phyloP scores from a whole-genome alignment of 2,888 invertebrate species.

The Acrobasis consociella region DNA sequence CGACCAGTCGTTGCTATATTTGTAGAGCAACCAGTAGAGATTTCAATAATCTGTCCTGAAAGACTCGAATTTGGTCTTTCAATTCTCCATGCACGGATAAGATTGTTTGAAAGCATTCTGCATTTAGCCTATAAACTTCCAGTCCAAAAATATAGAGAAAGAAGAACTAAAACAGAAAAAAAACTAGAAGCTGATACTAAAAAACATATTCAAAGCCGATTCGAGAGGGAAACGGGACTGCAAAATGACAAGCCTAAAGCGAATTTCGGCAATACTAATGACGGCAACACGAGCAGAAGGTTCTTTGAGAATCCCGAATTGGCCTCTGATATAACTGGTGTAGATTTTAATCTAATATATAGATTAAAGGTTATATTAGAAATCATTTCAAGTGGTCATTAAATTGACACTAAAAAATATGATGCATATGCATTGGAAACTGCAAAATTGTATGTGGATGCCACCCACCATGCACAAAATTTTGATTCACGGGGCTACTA shows the following conservation, averaged over 20 bases:
- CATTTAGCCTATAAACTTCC: constrained; percentile 28
- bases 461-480: constrained; percentile 46
- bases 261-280: constrained; percentile 36
- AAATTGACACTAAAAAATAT: constrained; percentile 33
- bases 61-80: constrained; percentile 42
- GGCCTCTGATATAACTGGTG: background rate
- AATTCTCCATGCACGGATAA: constrained; percentile 37
- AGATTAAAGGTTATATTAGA: constrained; percentile 45
- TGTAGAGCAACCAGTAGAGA: constrained; percentile 48
- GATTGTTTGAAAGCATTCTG: too few species aligned
- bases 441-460: constrained; percentile 43
- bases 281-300: constrained; percentile 43
- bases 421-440: constrained; percentile 36
- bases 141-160: constrained; percentile 35
- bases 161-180: constrained; percentile 23
- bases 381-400: constrained; percentile 37
- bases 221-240: constrained; percentile 38
- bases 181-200: constrained; percentile 25
- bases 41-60: constrained; percentile 37
- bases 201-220: constrained; percentile 34
- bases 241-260: constrained; percentile 42
- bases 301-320: constrained; percentile 43
- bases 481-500: constrained; percentile 40
- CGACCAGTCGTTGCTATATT: constrained; percentile 41
- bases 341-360: constrained; percentile 38